Conservation (phyloP, 2,113 vertebrate genomes). For the Calyptomena viridis region DNA sequence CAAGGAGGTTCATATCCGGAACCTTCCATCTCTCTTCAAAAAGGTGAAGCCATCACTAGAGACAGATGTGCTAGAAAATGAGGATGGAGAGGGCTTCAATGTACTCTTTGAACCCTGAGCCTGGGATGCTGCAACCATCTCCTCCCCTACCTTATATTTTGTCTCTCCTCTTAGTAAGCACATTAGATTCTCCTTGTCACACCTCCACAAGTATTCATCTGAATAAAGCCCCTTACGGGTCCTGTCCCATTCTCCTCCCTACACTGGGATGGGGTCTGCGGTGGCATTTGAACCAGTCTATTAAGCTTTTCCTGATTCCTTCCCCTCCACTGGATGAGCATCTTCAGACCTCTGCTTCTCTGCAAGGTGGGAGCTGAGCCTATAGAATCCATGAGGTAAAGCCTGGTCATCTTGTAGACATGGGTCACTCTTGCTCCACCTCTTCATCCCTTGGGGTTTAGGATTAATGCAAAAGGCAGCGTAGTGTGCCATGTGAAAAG, state of each 20-base stretch:
- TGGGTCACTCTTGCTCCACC: not conserved
- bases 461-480: conserved; percentile 3
- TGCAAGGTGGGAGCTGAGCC: conserved; percentile 12
- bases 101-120: conserved; percentile 84
- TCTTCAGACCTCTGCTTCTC: not conserved
- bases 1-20: conserved; percentile 98
- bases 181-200: conserved; percentile 65
- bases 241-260: conserved; percentile 8
- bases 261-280: not conserved
- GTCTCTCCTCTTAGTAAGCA: conserved; percentile 68
- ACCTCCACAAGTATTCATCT: conserved; percentile 32
- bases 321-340: not conserved
- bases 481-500: not conserved
- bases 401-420: not conserved
- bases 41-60: conserved; percentile 82
- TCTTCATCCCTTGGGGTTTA: not conserved
- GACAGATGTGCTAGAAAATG: conserved; percentile 75
- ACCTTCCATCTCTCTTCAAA: conserved; percentile 96
- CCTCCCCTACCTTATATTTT: conserved; percentile 53
- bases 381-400: not conserved
- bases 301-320: conserved; percentile 19
- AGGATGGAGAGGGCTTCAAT: conserved; percentile 74
- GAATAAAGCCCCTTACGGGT: conserved; percentile 20
- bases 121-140: conserved; percentile 39
- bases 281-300: conserved; percentile 17